Base-by-base conservation (phyloP, 2,797 vertebrate genomes). In the Natrix natrix region DNA sequence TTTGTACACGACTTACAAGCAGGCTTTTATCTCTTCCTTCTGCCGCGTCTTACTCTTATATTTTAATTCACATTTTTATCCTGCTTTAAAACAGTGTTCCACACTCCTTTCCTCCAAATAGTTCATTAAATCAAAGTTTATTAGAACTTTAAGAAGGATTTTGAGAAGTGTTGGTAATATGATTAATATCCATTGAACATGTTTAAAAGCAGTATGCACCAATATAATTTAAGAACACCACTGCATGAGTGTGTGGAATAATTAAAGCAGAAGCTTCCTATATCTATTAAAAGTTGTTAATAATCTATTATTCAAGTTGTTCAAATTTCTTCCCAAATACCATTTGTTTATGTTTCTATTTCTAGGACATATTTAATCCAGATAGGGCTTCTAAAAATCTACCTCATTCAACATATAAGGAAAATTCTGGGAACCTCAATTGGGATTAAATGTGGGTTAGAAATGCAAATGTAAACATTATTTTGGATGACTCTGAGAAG, bases 201-300 rank as follows among this genome's bases (percentile, higher is more conserved):
- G 91, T 93, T 95, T 90, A 52, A 14, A 0, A 57, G 60, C 60
- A 93, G 93, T 60, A 91, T 93, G 88, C 61, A 2, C 48, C 83
- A 0, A 0, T 95, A 93, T 96, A 97, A 95, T 94, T 92, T 95
- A 92, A 92, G 95, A 95, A 91, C 17, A 54, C 57, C 92, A 92
- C 90, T 95, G 69, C 94, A 69, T 95, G 48, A 26, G 61, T 92
- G 91, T 7, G 2, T 60, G 12, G n/a, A 63, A 52, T 57, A 74
- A 57, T 86, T 93, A 56, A 63, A 90, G 17, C 26, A 91, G 20
- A 91, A 86, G 24, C 22, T 86, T 28, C 28, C 48, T 37, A 8
- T 8, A 43, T 37, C 11, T 61, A 43, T 83, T 37, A 17, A 86
- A 52, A 78, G 37, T 17, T 5, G 3, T 11, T 88, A 74, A 24